A percentile compares a stretch with the other conserved stretches of the same genome.
Conservation (phyloP, 1,140 invertebrate species). For the Cydia strobilella region DNA sequence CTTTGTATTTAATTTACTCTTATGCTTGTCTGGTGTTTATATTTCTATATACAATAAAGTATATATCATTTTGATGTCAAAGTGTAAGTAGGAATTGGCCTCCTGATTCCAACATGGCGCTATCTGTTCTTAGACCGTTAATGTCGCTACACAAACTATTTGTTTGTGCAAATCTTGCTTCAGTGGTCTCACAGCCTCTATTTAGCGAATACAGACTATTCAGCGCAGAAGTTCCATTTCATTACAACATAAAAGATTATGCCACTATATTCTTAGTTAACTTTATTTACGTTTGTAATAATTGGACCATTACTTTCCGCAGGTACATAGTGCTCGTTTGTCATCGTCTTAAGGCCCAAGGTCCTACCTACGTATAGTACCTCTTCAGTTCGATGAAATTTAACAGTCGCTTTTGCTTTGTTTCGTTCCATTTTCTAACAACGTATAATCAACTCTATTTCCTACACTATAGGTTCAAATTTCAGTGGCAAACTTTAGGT, state of each 20-base stretch:
- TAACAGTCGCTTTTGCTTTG: no score
- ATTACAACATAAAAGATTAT: background rate
- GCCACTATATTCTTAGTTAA: background rate
- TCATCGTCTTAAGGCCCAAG: no score
- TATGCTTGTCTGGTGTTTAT: no score
- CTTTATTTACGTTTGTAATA: background rate
- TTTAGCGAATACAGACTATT: background rate
- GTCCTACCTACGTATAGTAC: no score
- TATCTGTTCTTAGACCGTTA: background rate
- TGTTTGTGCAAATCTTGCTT: slow-evolving; percentile 10
- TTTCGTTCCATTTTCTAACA: no score
- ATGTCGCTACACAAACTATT: slow-evolving; percentile 13
- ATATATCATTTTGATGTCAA: no score
- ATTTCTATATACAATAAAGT: no score
- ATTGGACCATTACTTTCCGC: background rate
- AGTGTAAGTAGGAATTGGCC: background rate
- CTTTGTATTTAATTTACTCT: no score
- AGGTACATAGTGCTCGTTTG: background rate
- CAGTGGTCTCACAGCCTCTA: slow-evolving; percentile 8
- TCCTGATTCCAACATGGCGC: background rate
- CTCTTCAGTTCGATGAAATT: no score
- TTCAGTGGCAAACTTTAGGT: no score
- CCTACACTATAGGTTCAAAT: no score
- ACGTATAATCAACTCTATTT: no score
- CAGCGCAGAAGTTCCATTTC: background rate